Evolutionary conservation across 2,797 vertebrate genomes (phyloP), one percentile per base, ranked within the genome.

Genomic region (Platyrinchus mystaceus): DNA sequence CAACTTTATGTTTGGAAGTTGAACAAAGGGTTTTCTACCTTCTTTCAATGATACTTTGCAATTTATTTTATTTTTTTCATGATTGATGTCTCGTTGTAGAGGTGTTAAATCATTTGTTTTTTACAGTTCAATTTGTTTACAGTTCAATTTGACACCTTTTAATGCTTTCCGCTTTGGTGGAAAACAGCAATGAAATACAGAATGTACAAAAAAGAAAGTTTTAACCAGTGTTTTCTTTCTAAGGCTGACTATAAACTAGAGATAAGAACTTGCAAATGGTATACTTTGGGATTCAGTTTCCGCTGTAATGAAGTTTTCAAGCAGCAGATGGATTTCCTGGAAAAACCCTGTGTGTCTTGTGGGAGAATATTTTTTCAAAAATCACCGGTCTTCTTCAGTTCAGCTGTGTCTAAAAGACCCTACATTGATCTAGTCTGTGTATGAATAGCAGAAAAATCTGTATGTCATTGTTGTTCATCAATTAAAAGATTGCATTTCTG

Each of bases 221-320:
- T 84, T 60, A 76, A 27, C 26, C 23, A 39, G 6, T 20, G n/a
- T 66, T 82, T 88, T 56, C 30, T 55, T 79, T 81, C 46, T 75
- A 41, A 5, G 4, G 9, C 30, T 86, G 49, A 43, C 56, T 68
- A 58, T 34, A 75, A 90, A 84, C 37, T 68, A 88, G 39, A 92
- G 21, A 50, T 27, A 89, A 44, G 52, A 89, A 37, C 50, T 90
- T 88, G 60, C 34, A 83, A 93, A 82, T 68, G 19, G 24, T 58
- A 47, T 24, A 39, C 5, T 89, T 84, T 18, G 9, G 20, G 22
- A 84, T 27, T n/a, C 26, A 77, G 60, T 70, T 89, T 93, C 52
- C 68, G 10, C n/a, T 92, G 36, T 63, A 90, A 87, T 52, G 47
- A 92, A 93, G 63, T 82, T 53, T 93, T 53, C 23, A 89, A 85